Base-by-base conservation (phyloP, 2,888 invertebrate genomes). In the Apamea monoglypha region DNA sequence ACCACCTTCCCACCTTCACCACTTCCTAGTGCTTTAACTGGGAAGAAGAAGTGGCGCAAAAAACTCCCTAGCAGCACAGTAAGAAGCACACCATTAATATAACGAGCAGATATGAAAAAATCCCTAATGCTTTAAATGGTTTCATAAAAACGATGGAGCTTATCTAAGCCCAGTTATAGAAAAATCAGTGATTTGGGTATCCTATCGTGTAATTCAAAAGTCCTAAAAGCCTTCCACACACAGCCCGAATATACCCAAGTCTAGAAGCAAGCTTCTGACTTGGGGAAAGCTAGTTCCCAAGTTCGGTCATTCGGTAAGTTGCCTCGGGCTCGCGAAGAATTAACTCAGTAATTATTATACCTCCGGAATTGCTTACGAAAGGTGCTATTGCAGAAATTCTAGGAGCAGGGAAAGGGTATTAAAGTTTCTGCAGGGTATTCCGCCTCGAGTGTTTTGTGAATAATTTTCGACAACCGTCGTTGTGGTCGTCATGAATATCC, bases 281-380 rank as follows among this genome's bases (percentile, higher is more conserved):
- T 90, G 79, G 76, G 63, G 78, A 77, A 73, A 36, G 78, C 79
- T 88, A 89, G 87, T 88, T 89, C 77, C 80, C 72, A 91, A 91
- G 90, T 91, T 90, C 77, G 81, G 82, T 84, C 87, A 88, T 91
- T 89, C 83, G 63, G 79, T 76, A 89, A 90, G 81, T 90, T 88
- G 88, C 90, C 85, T 68, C 53, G 80, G 89, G 88, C 90, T 89
- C 76, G 80, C 89, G 85, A 89, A 89, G 91, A 92, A 91, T 92
- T 91, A 91, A 91, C 92, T 91, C 88, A 75, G 89, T 91, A 92
- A 94, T 94, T 91, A 92, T 92, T 89, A 91, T 86, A 90, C 89
- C 88, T 73, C 80, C 81, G 74, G 78, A 85, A 85, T 85, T 79
- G 79, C 80, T 83, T 81, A 86, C 80, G 74, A 69, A 82, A 86